These are phyloP conservation scores for Drosophila gunungcola DNA, from an alignment of 1,140 invertebrate genomes.

Conservation along the genomic window DNA sequence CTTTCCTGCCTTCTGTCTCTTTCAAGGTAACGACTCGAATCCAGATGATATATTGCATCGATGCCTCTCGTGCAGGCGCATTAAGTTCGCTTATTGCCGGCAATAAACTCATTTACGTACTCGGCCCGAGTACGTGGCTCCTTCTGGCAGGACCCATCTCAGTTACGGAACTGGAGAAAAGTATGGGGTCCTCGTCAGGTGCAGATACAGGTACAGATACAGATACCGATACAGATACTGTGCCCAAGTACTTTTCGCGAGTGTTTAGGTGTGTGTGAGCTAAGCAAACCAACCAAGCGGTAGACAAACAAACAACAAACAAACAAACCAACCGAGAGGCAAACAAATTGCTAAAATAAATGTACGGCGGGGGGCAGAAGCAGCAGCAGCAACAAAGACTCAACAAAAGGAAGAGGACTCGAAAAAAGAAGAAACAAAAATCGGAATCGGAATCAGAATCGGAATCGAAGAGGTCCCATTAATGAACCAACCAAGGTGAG, in stretches of 20 bases:
- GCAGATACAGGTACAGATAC: conserved; percentile 7
- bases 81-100: conserved; percentile 49
- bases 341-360: conserved; percentile 67
- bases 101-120: conserved; percentile 56
- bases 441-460: conserved; percentile 32
- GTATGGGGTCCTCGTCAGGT: conserved; percentile 20
- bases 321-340: conserved; percentile 28
- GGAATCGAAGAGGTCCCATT: conserved; percentile 51
- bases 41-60: conserved; percentile 51
- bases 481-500: conserved; percentile 58
- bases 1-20: conserved; percentile 27
- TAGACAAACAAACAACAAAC: conserved; percentile 25
- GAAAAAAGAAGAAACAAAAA: conserved; percentile 59
- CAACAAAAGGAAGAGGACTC: conserved; percentile 59
- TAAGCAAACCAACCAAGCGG: conserved; percentile 28
- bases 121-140: conserved; percentile 13
- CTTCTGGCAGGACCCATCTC: conserved; percentile 23
- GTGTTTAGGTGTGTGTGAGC: conserved; percentile 41
- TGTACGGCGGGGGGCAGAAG: conserved; percentile 57
- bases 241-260: conserved; percentile 29
- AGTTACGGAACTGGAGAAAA: conserved; percentile 10
- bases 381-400: conserved; percentile 50
- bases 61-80: conserved; percentile 50
- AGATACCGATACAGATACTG: conserved; percentile 22
- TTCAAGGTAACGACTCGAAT: conserved; percentile 52